Evolutionary conservation across 2,797 vertebrate genomes (phyloP), one percentile per base, ranked within the genome.

Genomic region (Tachyglossus aculeatus): DNA sequence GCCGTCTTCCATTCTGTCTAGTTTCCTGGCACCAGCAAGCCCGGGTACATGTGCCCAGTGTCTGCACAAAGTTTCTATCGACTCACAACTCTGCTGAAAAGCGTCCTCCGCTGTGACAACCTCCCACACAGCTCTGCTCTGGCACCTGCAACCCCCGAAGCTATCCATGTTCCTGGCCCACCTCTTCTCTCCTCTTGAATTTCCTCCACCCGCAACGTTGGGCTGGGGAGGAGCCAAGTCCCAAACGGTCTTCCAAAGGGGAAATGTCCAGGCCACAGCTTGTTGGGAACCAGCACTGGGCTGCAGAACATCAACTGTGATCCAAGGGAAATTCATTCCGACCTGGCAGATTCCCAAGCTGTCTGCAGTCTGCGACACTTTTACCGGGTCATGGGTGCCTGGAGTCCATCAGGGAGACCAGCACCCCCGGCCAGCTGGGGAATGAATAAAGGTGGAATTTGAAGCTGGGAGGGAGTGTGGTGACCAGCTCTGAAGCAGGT

Each of bases 231-330:
- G 24, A 14, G 15, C 71, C 40, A 78, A 85, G 27, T 52, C 72
- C 53, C 2, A 3, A 84, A 45, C 48, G 75, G 75, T 65, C 75
- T 64, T 77, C 69, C 36, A 45, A 73, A 74, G 83, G 78, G 77
- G 84, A 88, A 74, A 83, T 60, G 63, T 78, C 75, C 80, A 40
- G 39, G 71, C 80, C 73, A 48, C 89, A 78, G 85, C 86, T 75
- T 74, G 82, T 22, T 0, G 72, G 67, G 78, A 81, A 82, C 70
- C 78, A 71, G 50, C 78, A 86, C 74, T 88, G 77, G 78, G 64
- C 83, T 82, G 75, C 81, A 87, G 84, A 88, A 88, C 81, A 81
- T 33, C 25, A 8, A 40, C 54, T 45, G 45, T 82, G 66, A 18
- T 62, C 53, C 32, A 64, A 54, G 7, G 39, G 67, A 73, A 81